Conservation (phyloP, 2,113 vertebrate genomes). For the Ameiurus melas region DNA sequence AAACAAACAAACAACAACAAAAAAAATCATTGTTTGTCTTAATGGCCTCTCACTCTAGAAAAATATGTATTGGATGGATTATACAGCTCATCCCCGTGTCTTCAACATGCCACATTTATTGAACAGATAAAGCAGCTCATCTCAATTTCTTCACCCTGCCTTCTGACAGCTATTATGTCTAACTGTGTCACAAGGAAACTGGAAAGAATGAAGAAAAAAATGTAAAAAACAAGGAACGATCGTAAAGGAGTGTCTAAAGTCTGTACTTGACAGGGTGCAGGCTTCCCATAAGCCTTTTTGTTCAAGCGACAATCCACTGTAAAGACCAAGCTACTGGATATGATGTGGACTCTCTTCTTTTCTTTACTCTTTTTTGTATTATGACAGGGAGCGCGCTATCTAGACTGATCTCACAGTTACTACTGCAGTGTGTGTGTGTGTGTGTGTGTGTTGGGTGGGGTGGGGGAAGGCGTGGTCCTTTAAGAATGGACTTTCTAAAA, state of each 20-base stretch:
- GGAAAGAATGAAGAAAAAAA: slow-evolving; percentile 22
- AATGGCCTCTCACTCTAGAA: slow-evolving; percentile 56
- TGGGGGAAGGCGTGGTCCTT: background rate
- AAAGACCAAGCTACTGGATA: slow-evolving; percentile 74
- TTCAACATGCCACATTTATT: slow-evolving; percentile 49
- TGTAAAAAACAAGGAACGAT: slow-evolving; percentile 19
- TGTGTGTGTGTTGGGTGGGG: background rate
- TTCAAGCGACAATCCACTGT: slow-evolving; percentile 80
- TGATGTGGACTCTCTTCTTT: slow-evolving; percentile 55
- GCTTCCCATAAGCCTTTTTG: slow-evolving; percentile 70
- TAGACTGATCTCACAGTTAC: slow-evolving; percentile 54
- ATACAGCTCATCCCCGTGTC: slow-evolving; percentile 39
- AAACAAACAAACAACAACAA: slow-evolving; percentile 50
- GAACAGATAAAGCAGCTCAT: slow-evolving; percentile 65
- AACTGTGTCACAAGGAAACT: slow-evolving; percentile 60
- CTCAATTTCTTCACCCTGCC: slow-evolving; percentile 26
- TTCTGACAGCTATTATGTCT: background rate
- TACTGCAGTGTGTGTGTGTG: slow-evolving; percentile 38
- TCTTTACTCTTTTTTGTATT: slow-evolving; percentile 66
- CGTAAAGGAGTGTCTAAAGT: slow-evolving; percentile 56
- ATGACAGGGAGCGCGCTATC: slow-evolving; percentile 62
- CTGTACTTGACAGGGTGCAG: slow-evolving; percentile 71
- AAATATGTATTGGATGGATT: slow-evolving; percentile 69
- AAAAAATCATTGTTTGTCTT: slow-evolving; percentile 58
- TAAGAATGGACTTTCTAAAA: slow-evolving; percentile 46